Conservation (phyloP, 2,113 vertebrate genomes). For the Setophaga coronata region DNA sequence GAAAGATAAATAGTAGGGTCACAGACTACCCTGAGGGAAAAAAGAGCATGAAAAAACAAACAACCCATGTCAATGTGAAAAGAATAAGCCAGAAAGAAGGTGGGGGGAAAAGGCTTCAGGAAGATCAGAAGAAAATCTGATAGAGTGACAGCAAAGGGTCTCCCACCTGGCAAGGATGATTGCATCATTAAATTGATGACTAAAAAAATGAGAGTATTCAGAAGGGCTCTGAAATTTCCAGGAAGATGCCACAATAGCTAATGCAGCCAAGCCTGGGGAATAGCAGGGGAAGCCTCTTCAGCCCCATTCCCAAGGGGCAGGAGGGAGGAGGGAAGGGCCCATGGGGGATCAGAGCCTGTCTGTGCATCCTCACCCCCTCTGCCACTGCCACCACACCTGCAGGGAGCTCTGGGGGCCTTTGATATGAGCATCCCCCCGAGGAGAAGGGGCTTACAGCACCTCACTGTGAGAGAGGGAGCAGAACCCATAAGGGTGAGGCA, state of each 20-base stretch:
- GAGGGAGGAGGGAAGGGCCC: not conserved
- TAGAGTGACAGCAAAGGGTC: not conserved
- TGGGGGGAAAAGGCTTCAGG: not conserved
- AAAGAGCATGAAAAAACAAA: not conserved
- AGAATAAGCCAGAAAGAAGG: not conserved
- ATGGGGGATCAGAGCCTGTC: not conserved
- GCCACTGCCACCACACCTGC: not conserved
- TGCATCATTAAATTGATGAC: not conserved
- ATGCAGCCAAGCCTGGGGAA: not conserved
- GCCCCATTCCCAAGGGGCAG: not conserved
- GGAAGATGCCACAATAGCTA: not conserved
- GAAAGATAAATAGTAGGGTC: not conserved
- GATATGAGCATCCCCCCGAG: accelerated
- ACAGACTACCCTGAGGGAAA: not conserved
- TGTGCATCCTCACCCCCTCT: not conserved
- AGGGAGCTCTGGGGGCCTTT: accelerated
- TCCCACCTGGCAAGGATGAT: not conserved
- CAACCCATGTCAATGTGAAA: not conserved
- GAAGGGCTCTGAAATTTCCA: not conserved
- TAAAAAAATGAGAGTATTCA: not conserved
- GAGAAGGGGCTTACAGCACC: not conserved
- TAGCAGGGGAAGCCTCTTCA: not conserved
- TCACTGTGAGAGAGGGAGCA: not conserved
- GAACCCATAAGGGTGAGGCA: accelerated
- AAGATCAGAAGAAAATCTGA: not conserved